Evolutionary conservation across 2,113 vertebrate genomes (phyloP), one percentile per base, ranked within the genome.

Genomic region (Pan paniscus): DNA sequence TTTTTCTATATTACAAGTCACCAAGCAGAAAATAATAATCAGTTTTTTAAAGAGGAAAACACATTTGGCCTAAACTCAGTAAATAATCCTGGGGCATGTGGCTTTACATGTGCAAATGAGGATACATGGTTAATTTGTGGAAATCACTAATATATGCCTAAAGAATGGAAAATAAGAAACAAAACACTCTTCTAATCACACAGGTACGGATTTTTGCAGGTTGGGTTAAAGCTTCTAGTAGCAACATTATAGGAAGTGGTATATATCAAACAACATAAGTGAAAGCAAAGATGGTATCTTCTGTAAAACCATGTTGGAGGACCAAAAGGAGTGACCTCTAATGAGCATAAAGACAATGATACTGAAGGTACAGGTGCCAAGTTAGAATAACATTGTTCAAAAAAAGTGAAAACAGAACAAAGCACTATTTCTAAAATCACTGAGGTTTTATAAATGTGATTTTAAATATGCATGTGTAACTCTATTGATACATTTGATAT

Each of bases 161-260:
- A 88, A 90, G 48, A 96, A 92, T 11, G 20, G 16, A 89, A 97
- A 92, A 94, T 75, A 88, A 93, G 57, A 86, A 95, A 82, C 22
- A 88, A 94, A 95, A 92, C 12, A 61, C 35, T 70, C 8, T 9
- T 89, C n/a, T 96, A 52, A 32, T 84, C 32, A 86, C 72, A 84
- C 6, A 68, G 35, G 18, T 78, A 94, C 89, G 27, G n/a, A 67
- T 81, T 96, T 96, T 90, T 67, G 17, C 25, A 95, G 9, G 13
- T 43, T 80, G 43, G 20, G 27, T 91, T 82, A 97, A 57, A 46
- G 11, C 40, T 79, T 96, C 82, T 57, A 94, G 32, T 27, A 92
- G 50, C 38, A 89, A 5, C 38, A 83, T 82, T 46, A 83, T 2
- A 95, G 38, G 40, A 90, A 88, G 17, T 27, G 5, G 57, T 46